Conservation (phyloP, 2,888 invertebrate genomes). For the Parascotia fuliginaria region DNA sequence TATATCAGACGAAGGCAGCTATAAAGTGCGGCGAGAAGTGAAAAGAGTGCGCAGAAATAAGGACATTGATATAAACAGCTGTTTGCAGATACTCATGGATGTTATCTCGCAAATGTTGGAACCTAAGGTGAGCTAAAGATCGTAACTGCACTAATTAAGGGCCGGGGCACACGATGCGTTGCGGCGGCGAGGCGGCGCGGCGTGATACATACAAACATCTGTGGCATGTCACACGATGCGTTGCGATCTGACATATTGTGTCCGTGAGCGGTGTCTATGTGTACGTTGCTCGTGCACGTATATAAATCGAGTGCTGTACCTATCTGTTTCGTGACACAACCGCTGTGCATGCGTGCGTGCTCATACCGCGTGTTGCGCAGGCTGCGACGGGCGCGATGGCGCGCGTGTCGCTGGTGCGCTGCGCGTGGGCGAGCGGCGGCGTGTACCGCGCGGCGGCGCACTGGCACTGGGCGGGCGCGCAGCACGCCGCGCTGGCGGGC, state of each 20-base stretch:
- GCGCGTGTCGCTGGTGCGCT: slow-evolving; percentile 55
- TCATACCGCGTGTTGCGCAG: no score
- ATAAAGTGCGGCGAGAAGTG: slow-evolving; percentile 75
- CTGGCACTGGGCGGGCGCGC: slow-evolving; percentile 13
- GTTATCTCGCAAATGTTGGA: slow-evolving; percentile 91
- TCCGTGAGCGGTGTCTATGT: no score
- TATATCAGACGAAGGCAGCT: slow-evolving; percentile 68
- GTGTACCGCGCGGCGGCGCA: slow-evolving; percentile 65
- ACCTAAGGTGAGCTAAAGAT: no score
- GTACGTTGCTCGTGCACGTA: no score
- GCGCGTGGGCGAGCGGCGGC: slow-evolving; percentile 55
- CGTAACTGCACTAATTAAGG: no score
- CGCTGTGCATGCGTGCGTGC: background rate
- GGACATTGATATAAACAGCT: slow-evolving; percentile 95
- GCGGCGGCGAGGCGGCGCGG: no score
- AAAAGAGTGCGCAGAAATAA: slow-evolving; percentile 79
- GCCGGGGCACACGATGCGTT: no score
- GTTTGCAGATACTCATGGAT: slow-evolving; percentile 96
- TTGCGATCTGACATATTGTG: no score
- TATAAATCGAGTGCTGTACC: no score
- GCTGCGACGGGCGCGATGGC: slow-evolving; percentile 67
- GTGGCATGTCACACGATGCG: no score
- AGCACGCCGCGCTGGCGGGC: slow-evolving; percentile 53
- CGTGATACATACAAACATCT: no score
- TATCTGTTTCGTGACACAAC: no score